These are phyloP conservation scores for Oxyruncus cristatus DNA, from an alignment of 2,113 vertebrate genomes.

Conservation along the genomic window DNA sequence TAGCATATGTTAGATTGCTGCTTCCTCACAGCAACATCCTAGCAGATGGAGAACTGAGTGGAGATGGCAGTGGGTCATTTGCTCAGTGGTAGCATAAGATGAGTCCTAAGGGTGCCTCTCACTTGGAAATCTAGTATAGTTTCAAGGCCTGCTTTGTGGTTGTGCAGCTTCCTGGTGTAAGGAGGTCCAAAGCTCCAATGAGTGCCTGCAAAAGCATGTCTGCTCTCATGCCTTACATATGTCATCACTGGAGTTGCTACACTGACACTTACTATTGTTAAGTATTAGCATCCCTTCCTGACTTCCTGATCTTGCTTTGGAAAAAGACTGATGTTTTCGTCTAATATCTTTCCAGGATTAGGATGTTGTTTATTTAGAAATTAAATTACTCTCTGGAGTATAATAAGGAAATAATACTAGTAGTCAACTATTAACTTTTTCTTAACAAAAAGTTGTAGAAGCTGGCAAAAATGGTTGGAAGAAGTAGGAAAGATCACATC, in stretches of 20 bases:
- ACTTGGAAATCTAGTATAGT: not conserved
- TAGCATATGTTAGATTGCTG: rapidly evolving
- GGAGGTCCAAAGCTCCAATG: not conserved
- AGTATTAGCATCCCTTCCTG: not conserved
- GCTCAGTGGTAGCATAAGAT: not conserved
- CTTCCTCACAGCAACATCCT: not conserved
- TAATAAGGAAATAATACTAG: not conserved
- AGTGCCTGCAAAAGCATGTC: not conserved
- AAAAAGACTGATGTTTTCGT: not conserved
- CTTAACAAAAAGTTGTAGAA: not conserved
- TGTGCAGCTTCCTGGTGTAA: not conserved
- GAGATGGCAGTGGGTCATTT: not conserved
- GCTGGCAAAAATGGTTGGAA: not conserved
- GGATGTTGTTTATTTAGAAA: not conserved
- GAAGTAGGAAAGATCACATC: not conserved
- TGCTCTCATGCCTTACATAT: not conserved
- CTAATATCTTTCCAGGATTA: not conserved
- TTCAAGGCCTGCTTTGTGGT: not conserved
- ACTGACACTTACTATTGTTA: not conserved
- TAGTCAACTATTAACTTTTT: not conserved
- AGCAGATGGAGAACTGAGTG: rapidly evolving
- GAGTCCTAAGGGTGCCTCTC: not conserved
- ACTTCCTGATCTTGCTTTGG: not conserved
- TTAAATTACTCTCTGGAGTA: not conserved
- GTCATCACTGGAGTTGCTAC: not conserved